Evolutionary conservation across 2,797 vertebrate genomes (phyloP), one percentile per base, ranked within the genome.

Genomic region (Helarctos malayanus): DNA sequence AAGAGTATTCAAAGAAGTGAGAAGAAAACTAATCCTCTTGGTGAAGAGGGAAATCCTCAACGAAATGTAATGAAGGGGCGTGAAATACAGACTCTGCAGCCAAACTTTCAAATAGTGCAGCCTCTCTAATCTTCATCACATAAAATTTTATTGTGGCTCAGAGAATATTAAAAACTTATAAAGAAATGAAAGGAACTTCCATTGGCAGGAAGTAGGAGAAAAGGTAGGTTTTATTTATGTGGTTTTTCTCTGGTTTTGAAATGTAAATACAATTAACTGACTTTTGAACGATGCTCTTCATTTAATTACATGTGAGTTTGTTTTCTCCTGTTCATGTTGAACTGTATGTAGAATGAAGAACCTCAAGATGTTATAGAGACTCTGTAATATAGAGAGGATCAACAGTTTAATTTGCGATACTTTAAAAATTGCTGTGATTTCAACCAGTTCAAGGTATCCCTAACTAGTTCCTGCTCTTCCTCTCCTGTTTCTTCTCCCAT

Each of bases 101-200:
- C 95, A 97, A 95, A 94, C 83, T 95, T 83, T 56, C 52, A 86
- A 93, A 84, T 78, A 79, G 78, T 75, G 32, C 84, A 88, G 87
- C 95, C 83, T 96, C 71, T 96, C 94, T 97, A 96, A 92, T 97
- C 95, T 97, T 92, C 41, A 91, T 97, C 97, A 96, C 96, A 93
- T 97, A 97, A 97, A 97, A 95, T 96, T 97, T 97, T 97, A 95
- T 95, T 91, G 49, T 95, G 94, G 88, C 93, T 95, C 79, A 94
- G 96, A 98, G 90, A 95, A 93, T 97, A 97, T 97, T 96, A 97
- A 95, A 98, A 97, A 96, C 91, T 91, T 92, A 86, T 92, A 95
- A 90, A 95, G 79, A 90, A 91, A 91, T 79, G 76, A 95, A 96
- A 88, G 81, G 88, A 93, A 90, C 65, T 32, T 91, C 92, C 87